These are phyloP conservation scores for Lemur catta DNA, from an alignment of 2,797 vertebrate species.

Conservation along the genomic window DNA sequence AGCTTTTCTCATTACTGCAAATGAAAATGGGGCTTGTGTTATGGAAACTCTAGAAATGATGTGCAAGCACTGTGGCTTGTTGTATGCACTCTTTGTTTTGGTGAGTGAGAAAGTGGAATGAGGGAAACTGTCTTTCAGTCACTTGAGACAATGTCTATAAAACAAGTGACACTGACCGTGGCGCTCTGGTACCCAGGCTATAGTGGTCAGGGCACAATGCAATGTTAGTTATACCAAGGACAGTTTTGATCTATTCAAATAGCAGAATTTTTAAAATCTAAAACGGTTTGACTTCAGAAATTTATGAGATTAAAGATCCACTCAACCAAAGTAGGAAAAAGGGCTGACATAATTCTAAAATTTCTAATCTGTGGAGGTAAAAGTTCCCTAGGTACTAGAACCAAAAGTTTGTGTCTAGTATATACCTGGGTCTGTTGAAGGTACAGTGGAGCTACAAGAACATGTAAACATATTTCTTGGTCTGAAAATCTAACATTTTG, in stretches of 20 bases:
- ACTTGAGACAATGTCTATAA: neutral
- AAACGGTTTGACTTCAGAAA: neutral
- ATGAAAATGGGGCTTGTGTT: conserved; percentile 59
- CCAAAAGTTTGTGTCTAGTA: neutral
- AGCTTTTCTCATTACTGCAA: conserved; percentile 79
- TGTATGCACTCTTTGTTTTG: conserved; percentile 55
- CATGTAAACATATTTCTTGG: neutral
- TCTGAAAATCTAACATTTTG: neutral
- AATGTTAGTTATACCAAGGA: neutral
- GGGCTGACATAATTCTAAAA: neutral
- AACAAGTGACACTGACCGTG: neutral
- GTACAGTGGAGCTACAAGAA: neutral
- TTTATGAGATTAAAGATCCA: neutral
- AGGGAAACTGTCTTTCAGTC: neutral
- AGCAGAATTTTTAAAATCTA: neutral
- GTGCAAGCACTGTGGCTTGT: conserved; percentile 1
- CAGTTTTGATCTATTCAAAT: neutral
- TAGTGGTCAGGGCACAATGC: neutral
- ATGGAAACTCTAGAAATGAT: conserved; percentile 66
- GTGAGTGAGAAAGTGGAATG: conserved; percentile 3
- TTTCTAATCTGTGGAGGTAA: neutral
- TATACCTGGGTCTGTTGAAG: accelerated
- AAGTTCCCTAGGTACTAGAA: neutral
- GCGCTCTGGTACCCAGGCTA: neutral
- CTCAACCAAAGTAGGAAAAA: neutral